phyloP scores from a whole-genome alignment of 2,888 invertebrate species.

The Bibio marci region DNA sequence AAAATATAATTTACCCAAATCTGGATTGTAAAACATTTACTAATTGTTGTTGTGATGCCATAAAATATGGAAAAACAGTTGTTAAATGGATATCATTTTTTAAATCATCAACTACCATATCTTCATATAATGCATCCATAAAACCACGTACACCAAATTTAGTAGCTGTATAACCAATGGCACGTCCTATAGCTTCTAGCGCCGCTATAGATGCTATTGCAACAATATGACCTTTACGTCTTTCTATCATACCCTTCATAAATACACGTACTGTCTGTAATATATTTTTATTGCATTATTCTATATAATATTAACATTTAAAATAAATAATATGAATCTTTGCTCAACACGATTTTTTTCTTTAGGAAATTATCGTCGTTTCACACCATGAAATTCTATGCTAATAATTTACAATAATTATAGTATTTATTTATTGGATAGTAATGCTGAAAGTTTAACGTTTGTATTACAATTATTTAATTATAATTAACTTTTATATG shows the following conservation, averaged over 20 bases:
- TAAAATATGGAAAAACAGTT: conserved; percentile 15
- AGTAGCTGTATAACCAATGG: conserved; percentile 27
- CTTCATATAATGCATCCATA: conserved; percentile 18
- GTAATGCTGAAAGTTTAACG: too few species aligned
- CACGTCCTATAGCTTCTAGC: conserved; percentile 18
- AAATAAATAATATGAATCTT: too few species aligned
- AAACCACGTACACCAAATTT: conserved; percentile 32
- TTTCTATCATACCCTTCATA: conserved; percentile 27
- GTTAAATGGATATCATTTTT: conserved; percentile 7
- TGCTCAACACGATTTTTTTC: too few species aligned
- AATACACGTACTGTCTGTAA: conserved; percentile 29
- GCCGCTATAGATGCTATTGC: conserved; percentile 29
- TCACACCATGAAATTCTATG: too few species aligned
- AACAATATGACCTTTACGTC: conserved; percentile 30
- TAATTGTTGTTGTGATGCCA: conserved; percentile 6
- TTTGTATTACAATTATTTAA: too few species aligned
- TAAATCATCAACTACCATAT: not conserved
- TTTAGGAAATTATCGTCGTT: too few species aligned
- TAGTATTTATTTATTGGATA: too few species aligned
- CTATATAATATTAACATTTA: too few species aligned
- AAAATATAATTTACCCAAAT: too few species aligned
- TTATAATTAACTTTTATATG: too few species aligned
- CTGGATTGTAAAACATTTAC: not conserved
- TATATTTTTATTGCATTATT: too few species aligned
- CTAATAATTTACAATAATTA: too few species aligned